phyloP scores from a whole-genome alignment of 2,113 vertebrate genomes.

The Amphiprion ocellaris region DNA sequence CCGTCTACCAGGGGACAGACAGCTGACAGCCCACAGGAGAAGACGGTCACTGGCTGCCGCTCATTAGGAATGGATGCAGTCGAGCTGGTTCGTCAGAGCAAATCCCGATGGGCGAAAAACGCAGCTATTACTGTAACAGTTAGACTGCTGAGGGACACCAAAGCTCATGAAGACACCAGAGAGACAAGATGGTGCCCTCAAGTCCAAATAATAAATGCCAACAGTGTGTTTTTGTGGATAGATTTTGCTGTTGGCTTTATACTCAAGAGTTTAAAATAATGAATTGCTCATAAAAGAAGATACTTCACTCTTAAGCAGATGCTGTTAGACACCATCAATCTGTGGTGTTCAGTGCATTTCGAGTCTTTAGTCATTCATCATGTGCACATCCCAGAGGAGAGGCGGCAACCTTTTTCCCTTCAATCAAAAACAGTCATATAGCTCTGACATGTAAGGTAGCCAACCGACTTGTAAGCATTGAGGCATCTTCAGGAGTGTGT shows the following conservation, averaged over 20 bases:
- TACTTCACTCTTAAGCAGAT: slow-evolving; percentile 14
- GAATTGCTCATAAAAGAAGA: slow-evolving; percentile 43
- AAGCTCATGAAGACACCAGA: slow-evolving; percentile 27
- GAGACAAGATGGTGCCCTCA: slow-evolving; percentile 34
- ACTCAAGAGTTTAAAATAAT: slow-evolving; percentile 53
- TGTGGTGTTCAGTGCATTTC: background rate
- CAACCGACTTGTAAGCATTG: background rate
- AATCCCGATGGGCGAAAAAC: slow-evolving; percentile 48
- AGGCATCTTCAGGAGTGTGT: background rate
- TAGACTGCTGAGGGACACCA: slow-evolving; percentile 28
- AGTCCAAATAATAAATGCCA: slow-evolving; percentile 56
- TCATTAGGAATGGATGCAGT: slow-evolving; percentile 65
- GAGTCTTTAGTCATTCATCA: background rate
- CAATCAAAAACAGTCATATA: background rate
- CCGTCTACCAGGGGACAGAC: slow-evolving; percentile 46
- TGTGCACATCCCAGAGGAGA: slow-evolving; percentile 8
- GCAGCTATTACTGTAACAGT: slow-evolving; percentile 44
- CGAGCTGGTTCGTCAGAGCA: slow-evolving; percentile 49
- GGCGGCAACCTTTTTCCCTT: background rate
- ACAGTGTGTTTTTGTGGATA: slow-evolving; percentile 26
- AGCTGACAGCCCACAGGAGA: slow-evolving; percentile 57
- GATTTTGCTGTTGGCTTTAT: slow-evolving; percentile 12
- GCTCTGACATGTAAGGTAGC: background rate
- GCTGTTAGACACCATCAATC: slow-evolving; percentile 4
- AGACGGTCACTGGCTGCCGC: slow-evolving; percentile 51